Percentiles rank a stretch among this genome's conserved stretches.
Evolutionary conservation across 1,140 invertebrate genomes (phyloP).

Genomic region (Eciton burchellii): DNA sequence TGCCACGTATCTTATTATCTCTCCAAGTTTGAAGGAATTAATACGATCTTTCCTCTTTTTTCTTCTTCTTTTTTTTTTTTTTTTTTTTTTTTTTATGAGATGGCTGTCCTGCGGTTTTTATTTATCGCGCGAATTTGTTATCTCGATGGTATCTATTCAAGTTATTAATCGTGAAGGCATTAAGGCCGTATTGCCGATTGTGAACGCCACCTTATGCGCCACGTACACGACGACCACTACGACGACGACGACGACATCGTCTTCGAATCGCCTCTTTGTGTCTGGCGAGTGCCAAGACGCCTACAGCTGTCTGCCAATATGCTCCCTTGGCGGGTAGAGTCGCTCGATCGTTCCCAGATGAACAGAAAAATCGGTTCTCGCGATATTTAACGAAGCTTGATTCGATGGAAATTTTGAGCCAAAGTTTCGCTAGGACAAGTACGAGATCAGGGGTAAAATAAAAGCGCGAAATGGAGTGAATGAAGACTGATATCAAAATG

Average conservation of each 20-base stretch:
- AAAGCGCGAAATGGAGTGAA: too few species aligned
- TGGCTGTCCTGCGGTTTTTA: neutral
- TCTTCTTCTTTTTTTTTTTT: neutral
- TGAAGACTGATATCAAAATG: too few species aligned
- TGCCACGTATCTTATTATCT: neutral
- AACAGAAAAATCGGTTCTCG: conserved; percentile 58
- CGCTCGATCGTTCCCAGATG: conserved; percentile 30
- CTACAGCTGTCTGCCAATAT: conserved; percentile 67
- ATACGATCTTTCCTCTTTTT: neutral
- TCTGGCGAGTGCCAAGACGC: conserved; percentile 70
- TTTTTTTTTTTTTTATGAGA: neutral
- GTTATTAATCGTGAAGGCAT: conserved; percentile 4
- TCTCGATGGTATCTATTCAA: neutral
- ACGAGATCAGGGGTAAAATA: too few species aligned
- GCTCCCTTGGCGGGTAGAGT: conserved; percentile 42
- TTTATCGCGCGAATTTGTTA: neutral
- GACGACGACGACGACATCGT: conserved; percentile 59
- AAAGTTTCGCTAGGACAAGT: conserved; percentile 4
- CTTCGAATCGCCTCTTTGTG: conserved; percentile 72
- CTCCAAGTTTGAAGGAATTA: neutral
- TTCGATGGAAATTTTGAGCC: conserved; percentile 1
- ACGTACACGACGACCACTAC: conserved; percentile 35
- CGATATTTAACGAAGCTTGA: neutral
- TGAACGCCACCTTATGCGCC: conserved; percentile 34
- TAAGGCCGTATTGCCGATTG: neutral